phyloP scores from a whole-genome alignment of 2,888 invertebrate species.

The Sabatieria punctata region DNA sequence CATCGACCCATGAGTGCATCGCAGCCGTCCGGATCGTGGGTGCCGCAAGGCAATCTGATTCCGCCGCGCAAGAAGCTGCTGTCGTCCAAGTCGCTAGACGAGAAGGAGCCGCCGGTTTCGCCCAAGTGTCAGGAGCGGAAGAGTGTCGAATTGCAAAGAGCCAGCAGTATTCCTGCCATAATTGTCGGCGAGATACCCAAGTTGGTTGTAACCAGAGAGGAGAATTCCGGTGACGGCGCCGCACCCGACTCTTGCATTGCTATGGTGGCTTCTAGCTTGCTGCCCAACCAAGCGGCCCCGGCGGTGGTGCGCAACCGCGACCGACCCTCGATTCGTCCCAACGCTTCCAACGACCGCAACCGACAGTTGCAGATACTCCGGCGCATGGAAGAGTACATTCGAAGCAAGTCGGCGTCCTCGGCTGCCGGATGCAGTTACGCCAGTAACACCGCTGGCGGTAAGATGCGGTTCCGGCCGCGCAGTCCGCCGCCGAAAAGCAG shows the following conservation, averaged over 20 bases:
- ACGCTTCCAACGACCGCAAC: conserved; percentile 41
- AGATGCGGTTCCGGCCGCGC: conserved; percentile 8
- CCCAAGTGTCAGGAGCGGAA: conserved; percentile 4
- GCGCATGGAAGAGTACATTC: conserved; percentile 45
- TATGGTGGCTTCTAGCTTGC: conserved; percentile 10
- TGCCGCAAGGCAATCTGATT: conserved; percentile 14
- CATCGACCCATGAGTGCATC: too few species aligned
- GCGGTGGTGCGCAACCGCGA: too few species aligned
- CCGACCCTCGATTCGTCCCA: conserved; percentile 35
- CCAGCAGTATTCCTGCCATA: conserved; percentile 17
- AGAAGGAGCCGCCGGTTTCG: conserved; percentile 12
- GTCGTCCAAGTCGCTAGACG: conserved; percentile 18
- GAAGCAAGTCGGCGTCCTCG: conserved; percentile 11
- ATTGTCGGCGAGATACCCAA: conserved; percentile 19
- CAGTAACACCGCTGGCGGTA: too few species aligned
- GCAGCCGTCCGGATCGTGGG: too few species aligned
- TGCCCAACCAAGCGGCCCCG: conserved; percentile 10
- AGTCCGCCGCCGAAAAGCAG: conserved; percentile 9
- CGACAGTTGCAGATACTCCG: conserved; percentile 47
- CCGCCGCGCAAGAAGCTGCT: conserved; percentile 16
- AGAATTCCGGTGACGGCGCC: conserved; percentile 1
- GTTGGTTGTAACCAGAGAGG: conserved; percentile 15
- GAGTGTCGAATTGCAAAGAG: conserved; percentile 15
- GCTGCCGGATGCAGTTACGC: too few species aligned
- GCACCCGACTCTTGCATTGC: conserved; percentile 5